Evolutionary conservation across 1,140 invertebrate species (phyloP), one percentile per base, ranked within the genome.

Genomic region (Formica selysi): DNA sequence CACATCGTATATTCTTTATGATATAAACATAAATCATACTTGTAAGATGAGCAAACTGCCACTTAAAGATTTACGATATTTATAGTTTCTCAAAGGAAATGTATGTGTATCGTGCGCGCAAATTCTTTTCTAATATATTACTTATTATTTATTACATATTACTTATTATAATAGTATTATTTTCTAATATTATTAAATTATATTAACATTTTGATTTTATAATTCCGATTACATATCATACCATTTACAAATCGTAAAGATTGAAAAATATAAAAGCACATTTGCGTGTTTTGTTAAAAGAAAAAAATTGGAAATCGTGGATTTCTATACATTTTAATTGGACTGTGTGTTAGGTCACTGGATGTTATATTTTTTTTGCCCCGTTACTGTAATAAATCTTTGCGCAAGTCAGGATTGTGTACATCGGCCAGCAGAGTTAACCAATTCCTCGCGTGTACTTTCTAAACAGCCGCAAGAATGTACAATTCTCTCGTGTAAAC

Each of bases 381-480:
- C 48, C 48, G 13, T 51, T 51, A 19, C 48, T 48, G 13, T 48
- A 19, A 51, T 44, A 32, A 22, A 64, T 65, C 11, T 4, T 65
- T 65, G n/a, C 59, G 8, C 26, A 44, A 78, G 5, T 41, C 16
- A 16, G 13, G 11, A 62, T 10, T 8, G 74, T 4, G 13, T 32
- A 4, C 57, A 51, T 51, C 48, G 48, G 48, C 0, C 16, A 19
- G 16, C 3, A 51, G 68, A 90, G 81, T 86, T 61, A 76, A 86
- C 89, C 90, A 85, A 86, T 86, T 88, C 57, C 48, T 48, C 32
- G 38, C 59, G 74, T 86, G 54, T 74, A 83, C 88, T 89, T 89
- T 89, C 88, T 89, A 89, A 89, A 89, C 54, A 19, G 48, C 51
- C 11, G 36, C 36, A 54, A 54, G 87, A 89, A 92, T 85, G 88